These are phyloP conservation scores for Parambassis ranga DNA, from an alignment of 2,797 vertebrate species.

Conservation along the genomic window DNA sequence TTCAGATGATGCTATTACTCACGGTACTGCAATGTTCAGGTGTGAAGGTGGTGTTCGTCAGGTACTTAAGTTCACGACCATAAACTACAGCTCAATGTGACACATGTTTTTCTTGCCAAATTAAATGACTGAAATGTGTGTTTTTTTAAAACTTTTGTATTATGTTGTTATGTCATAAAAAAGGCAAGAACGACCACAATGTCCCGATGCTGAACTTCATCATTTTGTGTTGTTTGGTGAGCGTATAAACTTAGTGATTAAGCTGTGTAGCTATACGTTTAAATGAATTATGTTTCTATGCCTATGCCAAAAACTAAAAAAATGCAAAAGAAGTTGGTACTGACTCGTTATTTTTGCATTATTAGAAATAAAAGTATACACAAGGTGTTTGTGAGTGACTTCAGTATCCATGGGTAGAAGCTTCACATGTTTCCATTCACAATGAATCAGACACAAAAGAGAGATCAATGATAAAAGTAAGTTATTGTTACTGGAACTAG, in stretches of 20 bases:
- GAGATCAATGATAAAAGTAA: background rate
- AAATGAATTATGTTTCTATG: conserved; percentile 49
- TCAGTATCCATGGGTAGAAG: background rate
- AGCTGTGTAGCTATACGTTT: conserved; percentile 57
- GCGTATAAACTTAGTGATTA: conserved; percentile 54
- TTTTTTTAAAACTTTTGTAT: conserved; percentile 25
- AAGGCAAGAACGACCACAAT: conserved; percentile 23
- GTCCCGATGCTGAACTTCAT: conserved; percentile 24
- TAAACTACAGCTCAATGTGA: conserved; percentile 43
- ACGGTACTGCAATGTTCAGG: conserved; percentile 32
- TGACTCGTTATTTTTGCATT: conserved; percentile 69
- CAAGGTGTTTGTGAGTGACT: conserved; percentile 11
- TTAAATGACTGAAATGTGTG: conserved; percentile 61
- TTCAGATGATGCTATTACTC: conserved; percentile 16
- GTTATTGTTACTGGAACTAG: background rate
- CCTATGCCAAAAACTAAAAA: conserved; percentile 51
- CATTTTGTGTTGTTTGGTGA: conserved; percentile 53
- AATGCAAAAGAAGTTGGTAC: conserved; percentile 36
- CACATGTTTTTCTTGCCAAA: conserved; percentile 55
- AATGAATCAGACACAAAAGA: background rate
- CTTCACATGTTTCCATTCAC: background rate
- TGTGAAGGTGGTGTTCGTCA: conserved; percentile 38
- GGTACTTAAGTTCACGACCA: conserved; percentile 38
- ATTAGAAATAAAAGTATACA: conserved; percentile 63
- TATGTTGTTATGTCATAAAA: background rate